Base-by-base conservation (phyloP, 2,113 vertebrate species). In the Neotoma lepida region DNA sequence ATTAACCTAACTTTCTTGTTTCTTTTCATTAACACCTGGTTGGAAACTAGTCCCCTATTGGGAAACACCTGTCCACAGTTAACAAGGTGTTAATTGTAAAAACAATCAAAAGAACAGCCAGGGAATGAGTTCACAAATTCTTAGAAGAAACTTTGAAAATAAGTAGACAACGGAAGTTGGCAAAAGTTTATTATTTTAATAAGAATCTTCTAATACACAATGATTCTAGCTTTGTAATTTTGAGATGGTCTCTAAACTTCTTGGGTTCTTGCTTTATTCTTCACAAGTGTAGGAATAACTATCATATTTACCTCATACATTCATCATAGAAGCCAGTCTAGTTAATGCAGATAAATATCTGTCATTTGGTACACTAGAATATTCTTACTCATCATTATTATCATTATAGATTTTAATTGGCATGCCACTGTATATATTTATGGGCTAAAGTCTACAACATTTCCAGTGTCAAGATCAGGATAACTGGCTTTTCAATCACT, bases 1-100 rank as follows among this genome's bases (percentile, higher is more conserved):
- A 94, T 78, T 96, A 88, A 93, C 49, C 26, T 63, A 77, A 49
- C 74, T 86, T 95, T 58, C 74, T 94, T 91, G 78, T 94, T 92
- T 96, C 63, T 93, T 96, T 96, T 96, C 86, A 97, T 96, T 96
- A 96, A 89, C 94, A 96, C 93, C 91, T 96, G 70, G 81, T 63
- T 96, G 87, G 78, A 94, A 66, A 51, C 74, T 9, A 92, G 33
- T 24, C 44, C 22, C 86, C 86, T 66, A 51, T 4, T 88, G 94
- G 86, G 95, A 94, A 96, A 95, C 95, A 95, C 87, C 90, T 97
- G 96, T 87, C 66, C 49, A 95, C 5, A 94, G 74, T 82, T 96
- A 96, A 96, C 39, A 96, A 95, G 93, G 20, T 96, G 56, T 94
- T 93, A 95, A 85, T 81, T 77, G 63, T 94, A 92, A 71, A 97